phyloP scores from a whole-genome alignment of 2,888 invertebrate genomes.

The Aspidiotus destructor region DNA sequence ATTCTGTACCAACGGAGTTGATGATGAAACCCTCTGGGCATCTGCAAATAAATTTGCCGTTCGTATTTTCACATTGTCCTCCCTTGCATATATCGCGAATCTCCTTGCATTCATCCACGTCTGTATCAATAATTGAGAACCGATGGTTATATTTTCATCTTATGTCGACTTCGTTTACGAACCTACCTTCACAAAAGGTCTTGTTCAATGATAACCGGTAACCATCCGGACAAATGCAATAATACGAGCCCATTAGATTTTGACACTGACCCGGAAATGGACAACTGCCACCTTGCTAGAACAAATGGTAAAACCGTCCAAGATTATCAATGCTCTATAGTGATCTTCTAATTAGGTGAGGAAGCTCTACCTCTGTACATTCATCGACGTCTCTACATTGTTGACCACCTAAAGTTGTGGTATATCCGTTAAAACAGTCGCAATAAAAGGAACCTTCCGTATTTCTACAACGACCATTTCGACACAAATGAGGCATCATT shows the following conservation, averaged over 20 bases:
- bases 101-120: slow-evolving; percentile 69
- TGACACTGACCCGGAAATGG: slow-evolving; percentile 56
- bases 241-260: slow-evolving; percentile 58
- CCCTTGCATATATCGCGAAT: slow-evolving; percentile 64
- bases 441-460: slow-evolving; percentile 69
- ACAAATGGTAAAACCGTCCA: neutral
- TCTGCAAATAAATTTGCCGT: slow-evolving; percentile 71
- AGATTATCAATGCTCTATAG: slow-evolving; percentile 13
- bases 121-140: slow-evolving; percentile 47
- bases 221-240: slow-evolving; percentile 69
- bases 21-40: slow-evolving; percentile 67
- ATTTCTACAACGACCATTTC: slow-evolving; percentile 74
- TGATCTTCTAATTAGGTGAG: neutral
- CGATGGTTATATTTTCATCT: neutral
- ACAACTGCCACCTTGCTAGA: slow-evolving; percentile 50
- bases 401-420: slow-evolving; percentile 60
- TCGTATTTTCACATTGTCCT: slow-evolving; percentile 69
- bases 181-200: slow-evolving; percentile 47
- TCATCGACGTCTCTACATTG: slow-evolving; percentile 73
- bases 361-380: slow-evolving; percentile 53
- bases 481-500: slow-evolving; percentile 71
- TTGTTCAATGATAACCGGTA: slow-evolving; percentile 58
- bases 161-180: neutral
- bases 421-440: slow-evolving; percentile 71
- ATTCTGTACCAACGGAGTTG: slow-evolving; percentile 57